phyloP scores from a whole-genome alignment of 2,113 vertebrate genomes.

The Ochotona princeps region DNA sequence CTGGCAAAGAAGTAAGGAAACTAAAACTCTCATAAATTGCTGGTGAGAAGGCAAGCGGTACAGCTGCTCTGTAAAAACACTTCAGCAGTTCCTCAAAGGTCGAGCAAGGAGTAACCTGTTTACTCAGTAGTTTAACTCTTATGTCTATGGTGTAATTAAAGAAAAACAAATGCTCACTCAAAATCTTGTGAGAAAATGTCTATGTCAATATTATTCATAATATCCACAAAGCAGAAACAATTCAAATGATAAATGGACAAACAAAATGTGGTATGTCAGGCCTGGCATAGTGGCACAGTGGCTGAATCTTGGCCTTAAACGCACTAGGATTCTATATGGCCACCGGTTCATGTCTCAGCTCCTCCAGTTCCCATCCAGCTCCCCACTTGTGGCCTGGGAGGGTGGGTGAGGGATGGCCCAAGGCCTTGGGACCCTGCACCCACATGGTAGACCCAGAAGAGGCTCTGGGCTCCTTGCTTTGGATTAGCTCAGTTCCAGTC shows the following conservation, averaged over 20 bases:
- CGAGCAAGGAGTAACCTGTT: background rate
- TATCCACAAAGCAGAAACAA: background rate
- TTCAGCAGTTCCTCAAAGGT: constrained; percentile 26
- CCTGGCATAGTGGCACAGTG: too few relatives aligned
- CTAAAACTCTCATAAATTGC: background rate
- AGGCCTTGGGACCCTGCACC: too few relatives aligned
- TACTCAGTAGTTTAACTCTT: background rate
- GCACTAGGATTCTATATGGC: too few relatives aligned
- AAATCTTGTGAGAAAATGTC: background rate
- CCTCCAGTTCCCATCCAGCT: too few relatives aligned
- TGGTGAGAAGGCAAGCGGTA: background rate
- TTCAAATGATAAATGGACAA: background rate
- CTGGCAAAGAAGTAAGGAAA: background rate
- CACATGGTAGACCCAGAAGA: too few relatives aligned
- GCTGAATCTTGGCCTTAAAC: too few relatives aligned
- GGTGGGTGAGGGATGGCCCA: too few relatives aligned
- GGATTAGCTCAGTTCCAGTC: too few relatives aligned
- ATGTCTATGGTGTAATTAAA: constrained; percentile 6
- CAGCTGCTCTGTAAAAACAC: background rate
- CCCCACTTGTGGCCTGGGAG: too few relatives aligned
- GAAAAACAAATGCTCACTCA: constrained; percentile 19
- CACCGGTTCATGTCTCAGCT: too few relatives aligned
- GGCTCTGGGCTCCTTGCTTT: too few relatives aligned
- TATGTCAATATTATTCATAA: constrained; percentile 13
- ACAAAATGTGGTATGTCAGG: background rate